These are phyloP conservation scores for Vulpes vulpes DNA, from an alignment of 2,113 vertebrate genomes.

Conservation along the genomic window DNA sequence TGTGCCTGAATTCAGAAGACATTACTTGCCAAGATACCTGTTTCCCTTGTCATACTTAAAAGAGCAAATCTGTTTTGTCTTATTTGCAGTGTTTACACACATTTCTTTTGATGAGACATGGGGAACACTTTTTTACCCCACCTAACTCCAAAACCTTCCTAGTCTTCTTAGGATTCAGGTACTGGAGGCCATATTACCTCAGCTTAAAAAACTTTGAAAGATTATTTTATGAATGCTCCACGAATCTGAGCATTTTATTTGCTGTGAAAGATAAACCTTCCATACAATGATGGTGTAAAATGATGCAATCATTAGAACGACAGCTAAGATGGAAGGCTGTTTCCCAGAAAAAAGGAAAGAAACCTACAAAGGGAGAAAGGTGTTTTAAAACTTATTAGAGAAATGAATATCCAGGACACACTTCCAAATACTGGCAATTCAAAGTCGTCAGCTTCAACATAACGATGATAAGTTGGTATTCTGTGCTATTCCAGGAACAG, in stretches of 20 bases:
- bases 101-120: not conserved
- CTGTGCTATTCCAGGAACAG: not conserved
- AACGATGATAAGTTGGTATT: not conserved
- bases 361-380: not conserved
- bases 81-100: not conserved
- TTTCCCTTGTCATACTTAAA: not conserved
- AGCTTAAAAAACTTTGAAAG: not conserved
- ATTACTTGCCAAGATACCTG: not conserved
- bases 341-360: not conserved
- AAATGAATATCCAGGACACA: not conserved
- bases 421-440: not conserved
- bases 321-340: not conserved
- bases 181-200: not conserved
- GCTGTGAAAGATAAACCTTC: not conserved
- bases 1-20: conserved; percentile 9
- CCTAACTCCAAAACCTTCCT: not conserved
- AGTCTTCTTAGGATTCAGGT: not conserved
- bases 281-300: not conserved
- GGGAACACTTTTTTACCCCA: not conserved
- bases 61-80: not conserved
- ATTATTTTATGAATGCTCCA: not conserved
- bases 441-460: not conserved
- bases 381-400: not conserved
- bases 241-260: not conserved
- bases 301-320: not conserved